Conservation (phyloP, 2,888 invertebrate genomes). For the Perithous albicinctus region DNA sequence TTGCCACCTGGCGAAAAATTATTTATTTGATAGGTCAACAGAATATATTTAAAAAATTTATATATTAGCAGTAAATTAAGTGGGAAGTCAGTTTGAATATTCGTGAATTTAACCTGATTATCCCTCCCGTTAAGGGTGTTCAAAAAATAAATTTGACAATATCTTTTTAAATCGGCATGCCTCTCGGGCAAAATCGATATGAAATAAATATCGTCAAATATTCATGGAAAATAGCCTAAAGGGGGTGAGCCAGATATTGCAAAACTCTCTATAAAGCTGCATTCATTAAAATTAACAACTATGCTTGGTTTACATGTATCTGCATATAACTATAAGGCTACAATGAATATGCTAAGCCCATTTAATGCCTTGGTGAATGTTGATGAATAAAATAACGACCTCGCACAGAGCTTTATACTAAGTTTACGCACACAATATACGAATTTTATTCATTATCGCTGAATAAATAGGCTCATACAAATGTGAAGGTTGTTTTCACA, state of each 20-base stretch:
- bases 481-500: not conserved
- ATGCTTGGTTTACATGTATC: not conserved
- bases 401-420: not conserved
- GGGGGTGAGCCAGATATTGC: not conserved
- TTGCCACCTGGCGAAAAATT: no score
- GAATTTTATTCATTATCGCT: not conserved
- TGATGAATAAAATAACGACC: conserved; percentile 48
- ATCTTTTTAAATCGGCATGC: not conserved
- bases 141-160: no score
- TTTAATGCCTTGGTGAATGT: conserved; percentile 30
- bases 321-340: conserved; percentile 11
- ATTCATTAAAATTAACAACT: not conserved
- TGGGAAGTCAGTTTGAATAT: no score
- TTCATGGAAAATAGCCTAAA: not conserved
- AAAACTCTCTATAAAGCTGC: not conserved
- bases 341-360: conserved; percentile 20
- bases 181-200: no score
- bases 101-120: no score
- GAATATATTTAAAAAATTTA: no score
- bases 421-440: not conserved
- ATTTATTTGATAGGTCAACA: no score
- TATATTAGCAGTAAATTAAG: no score
- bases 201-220: not conserved
- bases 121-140: no score
- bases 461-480: not conserved